These are phyloP conservation scores for Rana temporaria DNA, from an alignment of 2,113 vertebrate species.

Conservation along the genomic window DNA sequence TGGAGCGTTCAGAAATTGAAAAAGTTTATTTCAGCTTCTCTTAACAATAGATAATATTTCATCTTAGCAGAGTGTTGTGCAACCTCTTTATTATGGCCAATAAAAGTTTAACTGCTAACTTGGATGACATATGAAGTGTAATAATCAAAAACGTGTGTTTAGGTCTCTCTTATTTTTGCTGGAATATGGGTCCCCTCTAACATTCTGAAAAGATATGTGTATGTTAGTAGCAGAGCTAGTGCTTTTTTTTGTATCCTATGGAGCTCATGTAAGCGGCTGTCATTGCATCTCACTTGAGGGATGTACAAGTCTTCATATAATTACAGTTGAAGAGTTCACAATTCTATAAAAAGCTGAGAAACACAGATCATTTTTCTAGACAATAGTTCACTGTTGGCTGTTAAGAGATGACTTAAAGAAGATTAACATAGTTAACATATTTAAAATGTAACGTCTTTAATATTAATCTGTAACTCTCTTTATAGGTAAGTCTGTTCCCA, in stretches of 20 bases:
- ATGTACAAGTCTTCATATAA: conserved; percentile 3
- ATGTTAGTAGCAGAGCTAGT: conserved; percentile 73
- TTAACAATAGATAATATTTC: conserved; percentile 77
- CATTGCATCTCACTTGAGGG: conserved; percentile 1
- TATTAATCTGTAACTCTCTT: no score
- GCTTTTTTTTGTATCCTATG: not conserved
- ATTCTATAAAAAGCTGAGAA: no score
- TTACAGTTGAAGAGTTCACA: not conserved
- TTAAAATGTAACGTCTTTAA: no score
- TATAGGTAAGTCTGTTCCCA: no score
- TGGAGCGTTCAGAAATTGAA: conserved; percentile 66
- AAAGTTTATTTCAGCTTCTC: conserved; percentile 70
- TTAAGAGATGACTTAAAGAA: no score
- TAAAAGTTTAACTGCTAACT: conserved; percentile 79
- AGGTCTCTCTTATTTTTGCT: conserved; percentile 77
- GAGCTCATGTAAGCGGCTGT: not conserved
- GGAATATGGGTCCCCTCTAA: conserved; percentile 74
- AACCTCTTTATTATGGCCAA: conserved; percentile 78
- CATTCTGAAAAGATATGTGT: conserved; percentile 71
- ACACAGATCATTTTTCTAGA: no score
- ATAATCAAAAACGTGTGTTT: conserved; percentile 89
- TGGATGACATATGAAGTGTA: conserved; percentile 84
- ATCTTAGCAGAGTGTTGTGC: conserved; percentile 72
- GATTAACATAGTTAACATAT: no score
- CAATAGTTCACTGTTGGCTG: no score